A percentile compares a stretch with the other conserved stretches of the same genome.
These are phyloP conservation scores for Xiphorhynchus elegans DNA, from an alignment of 2,113 vertebrate species.

Conservation along the genomic window DNA sequence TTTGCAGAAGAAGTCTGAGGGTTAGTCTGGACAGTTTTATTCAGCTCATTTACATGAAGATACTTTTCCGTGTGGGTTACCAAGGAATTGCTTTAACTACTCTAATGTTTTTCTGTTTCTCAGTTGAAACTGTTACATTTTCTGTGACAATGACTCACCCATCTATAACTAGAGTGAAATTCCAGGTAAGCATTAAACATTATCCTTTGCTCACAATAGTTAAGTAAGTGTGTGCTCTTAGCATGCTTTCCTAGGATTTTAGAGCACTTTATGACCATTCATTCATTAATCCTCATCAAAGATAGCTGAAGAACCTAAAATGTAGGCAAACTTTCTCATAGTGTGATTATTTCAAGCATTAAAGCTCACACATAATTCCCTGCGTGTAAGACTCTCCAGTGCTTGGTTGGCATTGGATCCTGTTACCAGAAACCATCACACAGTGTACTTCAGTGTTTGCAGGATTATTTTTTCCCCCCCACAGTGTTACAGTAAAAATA, in stretches of 20 bases:
- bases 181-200: slow-evolving; percentile 23
- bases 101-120: not conserved
- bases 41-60: not conserved
- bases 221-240: slow-evolving; percentile 4
- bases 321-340: not conserved
- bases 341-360: not conserved
- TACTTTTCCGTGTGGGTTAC: not conserved
- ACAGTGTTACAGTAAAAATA: not conserved
- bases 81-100: not conserved
- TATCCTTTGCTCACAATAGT: slow-evolving; percentile 5
- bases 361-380: not conserved
- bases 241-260: slow-evolving; percentile 12
- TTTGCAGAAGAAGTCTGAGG: not conserved
- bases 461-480: not conserved
- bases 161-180: not conserved
- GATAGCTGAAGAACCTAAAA: slow-evolving; percentile 10
- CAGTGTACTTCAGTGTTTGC: not conserved
- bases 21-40: not conserved
- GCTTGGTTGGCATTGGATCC: not conserved
- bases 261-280: slow-evolving; percentile 1
- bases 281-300: slow-evolving; percentile 39
- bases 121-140: not conserved
- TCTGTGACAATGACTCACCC: slow-evolving; percentile 31
- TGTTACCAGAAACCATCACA: not conserved
- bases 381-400: fast-evolving